Conservation (phyloP, 2,888 invertebrate genomes). For the Ophion ellenae region DNA sequence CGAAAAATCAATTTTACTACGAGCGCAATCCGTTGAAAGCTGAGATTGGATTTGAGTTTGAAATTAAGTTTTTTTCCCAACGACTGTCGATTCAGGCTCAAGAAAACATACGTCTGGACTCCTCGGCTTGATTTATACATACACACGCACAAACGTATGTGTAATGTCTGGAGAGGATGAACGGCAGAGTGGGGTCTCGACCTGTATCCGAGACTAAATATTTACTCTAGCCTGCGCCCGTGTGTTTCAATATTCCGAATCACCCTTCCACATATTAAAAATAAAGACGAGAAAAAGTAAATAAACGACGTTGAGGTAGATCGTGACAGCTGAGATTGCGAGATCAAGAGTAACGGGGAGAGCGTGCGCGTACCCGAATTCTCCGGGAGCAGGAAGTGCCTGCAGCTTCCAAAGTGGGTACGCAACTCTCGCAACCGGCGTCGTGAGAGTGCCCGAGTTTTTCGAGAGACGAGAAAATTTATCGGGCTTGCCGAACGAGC, state of each 20-base stretch:
- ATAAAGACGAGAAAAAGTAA: slow-evolving; percentile 7
- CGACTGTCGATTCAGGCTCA: background rate
- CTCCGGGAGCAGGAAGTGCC: slow-evolving; percentile 46
- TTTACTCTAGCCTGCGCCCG: slow-evolving; percentile 71
- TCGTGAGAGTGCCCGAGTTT: background rate
- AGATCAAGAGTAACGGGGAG: slow-evolving; percentile 16
- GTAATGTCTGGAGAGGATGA: background rate
- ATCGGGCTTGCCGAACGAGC: background rate
- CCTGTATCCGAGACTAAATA: slow-evolving; percentile 69
- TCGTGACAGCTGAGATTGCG: slow-evolving; percentile 43
- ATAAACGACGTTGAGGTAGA: slow-evolving; percentile 55
- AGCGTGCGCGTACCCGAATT: slow-evolving; percentile 32
- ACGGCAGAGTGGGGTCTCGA: background rate
- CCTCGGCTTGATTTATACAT: background rate
- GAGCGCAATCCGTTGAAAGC: background rate
- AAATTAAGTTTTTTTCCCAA: background rate
- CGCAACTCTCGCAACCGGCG: slow-evolving; percentile 42
- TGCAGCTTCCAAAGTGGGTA: slow-evolving; percentile 46
- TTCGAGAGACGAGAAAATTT: background rate
- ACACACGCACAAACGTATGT: too few relatives aligned
- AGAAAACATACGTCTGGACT: background rate
- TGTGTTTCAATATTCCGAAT: slow-evolving; percentile 68
- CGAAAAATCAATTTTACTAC: background rate
- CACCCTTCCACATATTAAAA: slow-evolving; percentile 65
- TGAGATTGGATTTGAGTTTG: background rate